Evolutionary conservation across 2,888 invertebrate species (phyloP).

Genomic region (Augochlorella aurata): DNA sequence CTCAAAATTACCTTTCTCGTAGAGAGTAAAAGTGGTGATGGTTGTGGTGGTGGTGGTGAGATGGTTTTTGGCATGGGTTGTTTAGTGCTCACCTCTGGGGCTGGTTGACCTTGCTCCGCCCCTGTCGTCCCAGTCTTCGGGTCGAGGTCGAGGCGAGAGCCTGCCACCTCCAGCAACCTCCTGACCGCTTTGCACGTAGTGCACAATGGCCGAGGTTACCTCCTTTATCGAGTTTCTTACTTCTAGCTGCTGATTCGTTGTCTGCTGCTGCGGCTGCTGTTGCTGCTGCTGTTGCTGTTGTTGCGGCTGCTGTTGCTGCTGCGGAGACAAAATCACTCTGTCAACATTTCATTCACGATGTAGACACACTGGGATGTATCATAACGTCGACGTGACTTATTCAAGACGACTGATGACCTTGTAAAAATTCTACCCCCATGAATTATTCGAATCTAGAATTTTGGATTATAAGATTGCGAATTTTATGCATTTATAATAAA

Average conservation of each 20-base stretch:
- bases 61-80: slow-evolving; percentile 73
- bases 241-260: slow-evolving; percentile 81
- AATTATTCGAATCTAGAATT: too few species aligned
- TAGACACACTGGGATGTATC: neutral
- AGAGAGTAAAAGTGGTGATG: slow-evolving; percentile 78
- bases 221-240: slow-evolving; percentile 91
- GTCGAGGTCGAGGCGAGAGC: slow-evolving; percentile 78
- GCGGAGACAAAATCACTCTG: neutral
- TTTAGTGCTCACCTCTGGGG: slow-evolving; percentile 82
- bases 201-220: slow-evolving; percentile 95
- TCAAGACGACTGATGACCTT: too few species aligned
- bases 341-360: neutral
- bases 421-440: too few species aligned
- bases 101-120: slow-evolving; percentile 80
- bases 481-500: too few species aligned
- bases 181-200: slow-evolving; percentile 88
- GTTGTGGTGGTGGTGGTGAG: slow-evolving; percentile 75
- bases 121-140: slow-evolving; percentile 77
- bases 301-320: slow-evolving; percentile 19
- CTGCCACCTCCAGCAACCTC: slow-evolving; percentile 80
- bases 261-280: slow-evolving; percentile 74
- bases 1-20: slow-evolving; percentile 79
- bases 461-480: too few species aligned
- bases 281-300: slow-evolving; percentile 50
- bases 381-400: too few species aligned